Conservation (phyloP, 2,797 vertebrate genomes). For the Sebastes itinus region DNA sequence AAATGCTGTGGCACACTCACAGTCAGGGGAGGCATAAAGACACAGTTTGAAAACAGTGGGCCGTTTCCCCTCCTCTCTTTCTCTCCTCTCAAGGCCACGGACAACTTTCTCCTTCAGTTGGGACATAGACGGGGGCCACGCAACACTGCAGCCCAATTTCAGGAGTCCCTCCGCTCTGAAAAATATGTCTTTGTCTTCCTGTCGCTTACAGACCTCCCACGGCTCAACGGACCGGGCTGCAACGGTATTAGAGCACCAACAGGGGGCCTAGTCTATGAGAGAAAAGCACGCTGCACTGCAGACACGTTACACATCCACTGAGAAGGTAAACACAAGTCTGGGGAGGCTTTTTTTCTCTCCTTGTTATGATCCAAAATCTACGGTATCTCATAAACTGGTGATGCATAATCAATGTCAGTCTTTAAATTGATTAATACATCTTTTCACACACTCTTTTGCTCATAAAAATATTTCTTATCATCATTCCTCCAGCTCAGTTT, state of each 20-base stretch:
- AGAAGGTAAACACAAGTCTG: slow-evolving; percentile 36
- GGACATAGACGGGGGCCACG: slow-evolving; percentile 52
- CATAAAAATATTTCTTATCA: neutral
- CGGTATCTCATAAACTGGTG: neutral
- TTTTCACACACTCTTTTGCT: neutral
- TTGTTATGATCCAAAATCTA: neutral
- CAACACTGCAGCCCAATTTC: slow-evolving; percentile 53
- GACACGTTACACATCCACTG: slow-evolving; percentile 28
- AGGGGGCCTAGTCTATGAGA: slow-evolving; percentile 55
- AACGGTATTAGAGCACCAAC: slow-evolving; percentile 53
- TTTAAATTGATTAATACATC: neutral
- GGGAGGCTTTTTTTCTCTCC: neutral
- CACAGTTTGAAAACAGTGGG: slow-evolving; percentile 84
- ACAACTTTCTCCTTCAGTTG: slow-evolving; percentile 64
- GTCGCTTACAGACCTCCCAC: slow-evolving; percentile 65
- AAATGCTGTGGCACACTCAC: slow-evolving; percentile 81
- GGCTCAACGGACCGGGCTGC: slow-evolving; percentile 40
- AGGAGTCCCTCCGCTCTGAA: slow-evolving; percentile 48
- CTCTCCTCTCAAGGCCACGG: slow-evolving; percentile 28
- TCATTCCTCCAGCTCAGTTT: neutral
- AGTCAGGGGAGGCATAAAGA: slow-evolving; percentile 85
- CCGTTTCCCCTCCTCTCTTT: slow-evolving; percentile 34
- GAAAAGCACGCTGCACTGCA: slow-evolving; percentile 36
- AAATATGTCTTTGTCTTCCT: slow-evolving; percentile 74
- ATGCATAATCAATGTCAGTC: neutral